Percentiles rank a stretch among this genome's conserved stretches.
These are phyloP conservation scores for Pollimyrus isidori DNA, from an alignment of 2,113 vertebrate genomes.

Conservation along the genomic window DNA sequence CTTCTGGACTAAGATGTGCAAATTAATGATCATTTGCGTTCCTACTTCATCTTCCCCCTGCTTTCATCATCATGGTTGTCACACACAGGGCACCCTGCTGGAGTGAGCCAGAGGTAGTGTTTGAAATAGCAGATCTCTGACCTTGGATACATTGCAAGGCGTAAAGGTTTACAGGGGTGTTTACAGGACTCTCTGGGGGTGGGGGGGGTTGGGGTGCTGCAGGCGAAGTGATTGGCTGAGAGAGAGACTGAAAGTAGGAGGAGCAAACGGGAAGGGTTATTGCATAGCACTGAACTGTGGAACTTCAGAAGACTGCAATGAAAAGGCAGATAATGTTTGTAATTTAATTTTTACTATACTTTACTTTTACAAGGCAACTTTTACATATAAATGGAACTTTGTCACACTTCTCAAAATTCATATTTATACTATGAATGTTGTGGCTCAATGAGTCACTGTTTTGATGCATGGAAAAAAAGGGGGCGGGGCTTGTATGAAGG, in stretches of 20 bases:
- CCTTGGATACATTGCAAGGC: not conserved
- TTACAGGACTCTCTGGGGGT: not conserved
- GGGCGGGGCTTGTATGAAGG: not conserved
- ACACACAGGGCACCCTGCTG: not conserved
- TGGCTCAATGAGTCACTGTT: not conserved
- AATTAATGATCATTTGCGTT: not conserved
- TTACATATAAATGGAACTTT: not conserved
- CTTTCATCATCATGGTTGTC: not conserved
- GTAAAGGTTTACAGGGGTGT: not conserved
- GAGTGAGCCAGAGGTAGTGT: not conserved
- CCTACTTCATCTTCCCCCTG: not conserved
- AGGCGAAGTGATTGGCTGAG: not conserved
- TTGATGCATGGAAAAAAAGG: not conserved
- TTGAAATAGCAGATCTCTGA: slow-evolving; percentile 10
- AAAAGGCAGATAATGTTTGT: not conserved
- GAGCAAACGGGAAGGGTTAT: not conserved
- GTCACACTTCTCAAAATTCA: not conserved
- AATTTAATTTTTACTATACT: not conserved
- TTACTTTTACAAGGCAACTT: not conserved
- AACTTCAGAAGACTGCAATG: not conserved
- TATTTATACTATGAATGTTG: not conserved
- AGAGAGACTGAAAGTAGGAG: not conserved
- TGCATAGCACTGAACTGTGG: not conserved
- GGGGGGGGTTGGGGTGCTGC: not conserved
- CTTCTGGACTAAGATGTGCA: not conserved